These are phyloP conservation scores for Cryptocephalus moraei DNA, from an alignment of 2,888 invertebrate genomes.

Conservation along the genomic window DNA sequence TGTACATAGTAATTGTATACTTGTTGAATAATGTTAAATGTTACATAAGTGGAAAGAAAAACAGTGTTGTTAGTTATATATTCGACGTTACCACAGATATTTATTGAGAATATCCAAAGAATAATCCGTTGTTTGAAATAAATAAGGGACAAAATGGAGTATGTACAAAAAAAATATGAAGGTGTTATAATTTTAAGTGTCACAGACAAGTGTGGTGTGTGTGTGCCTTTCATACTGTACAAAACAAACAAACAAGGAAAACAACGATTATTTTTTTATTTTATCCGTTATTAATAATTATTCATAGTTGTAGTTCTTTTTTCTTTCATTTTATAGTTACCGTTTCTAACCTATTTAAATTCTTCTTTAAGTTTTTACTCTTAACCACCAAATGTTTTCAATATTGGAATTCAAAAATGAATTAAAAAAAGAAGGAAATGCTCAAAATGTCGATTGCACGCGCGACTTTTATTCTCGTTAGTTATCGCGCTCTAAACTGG, in stretches of 20 bases:
- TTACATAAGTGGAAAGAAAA: constrained; percentile 21
- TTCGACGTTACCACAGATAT: constrained; percentile 27
- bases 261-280: constrained; percentile 19
- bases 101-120: constrained; percentile 27
- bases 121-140: constrained; percentile 21
- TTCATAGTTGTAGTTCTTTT: constrained; percentile 3
- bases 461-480: neutral
- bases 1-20: constrained; percentile 14
- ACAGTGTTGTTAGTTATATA: constrained; percentile 29
- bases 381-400: no score
- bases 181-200: constrained; percentile 20
- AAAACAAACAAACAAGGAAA: constrained; percentile 12
- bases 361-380: neutral
- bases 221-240: constrained; percentile 32
- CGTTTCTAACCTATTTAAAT: constrained; percentile 8
- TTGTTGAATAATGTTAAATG: constrained; percentile 26
- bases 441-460: constrained; percentile 16
- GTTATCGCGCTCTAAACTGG: no score
- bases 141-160: constrained; percentile 10
- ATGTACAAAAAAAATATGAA: constrained; percentile 9
- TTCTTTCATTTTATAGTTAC: constrained; percentile 12
- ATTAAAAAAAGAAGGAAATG: constrained; percentile 9
- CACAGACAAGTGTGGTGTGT: constrained; percentile 26
- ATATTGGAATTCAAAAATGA: no score
- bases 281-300: constrained; percentile 2